Conservation (phyloP, 2,113 vertebrate species). For the Noctilio leporinus region DNA sequence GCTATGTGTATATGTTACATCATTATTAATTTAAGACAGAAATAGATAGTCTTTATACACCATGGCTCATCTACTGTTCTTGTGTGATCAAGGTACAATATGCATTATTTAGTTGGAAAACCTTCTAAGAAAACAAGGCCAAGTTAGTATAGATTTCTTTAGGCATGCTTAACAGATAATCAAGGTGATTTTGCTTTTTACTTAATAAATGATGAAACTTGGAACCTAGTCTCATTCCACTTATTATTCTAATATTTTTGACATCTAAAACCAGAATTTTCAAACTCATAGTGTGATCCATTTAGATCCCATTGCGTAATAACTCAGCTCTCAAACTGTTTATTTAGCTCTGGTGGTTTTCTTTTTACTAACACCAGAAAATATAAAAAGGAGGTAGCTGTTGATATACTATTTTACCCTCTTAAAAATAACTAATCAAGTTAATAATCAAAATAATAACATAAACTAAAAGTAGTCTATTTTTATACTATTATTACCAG, state of each 20-base stretch:
- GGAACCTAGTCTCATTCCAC: not conserved
- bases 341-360: not conserved
- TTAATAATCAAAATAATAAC: too few relatives aligned
- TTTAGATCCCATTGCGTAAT: not conserved
- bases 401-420: not conserved
- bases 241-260: not conserved
- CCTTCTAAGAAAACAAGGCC: not conserved
- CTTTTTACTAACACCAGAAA: not conserved
- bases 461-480: not conserved
- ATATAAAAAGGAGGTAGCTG: not conserved
- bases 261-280: not conserved
- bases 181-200: not conserved
- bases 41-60: not conserved
- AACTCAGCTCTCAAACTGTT: not conserved
- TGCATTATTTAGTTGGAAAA: not conserved
- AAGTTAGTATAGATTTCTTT: not conserved
- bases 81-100: not conserved
- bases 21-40: not conserved
- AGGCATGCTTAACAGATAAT: not conserved
- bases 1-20: not conserved
- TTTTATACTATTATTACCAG: not conserved
- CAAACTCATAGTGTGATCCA: not conserved
- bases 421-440: not conserved
- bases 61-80: not conserved
- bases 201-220: not conserved